phyloP scores from a whole-genome alignment of 2,113 vertebrate species.

The Gallinago paraguaiae region DNA sequence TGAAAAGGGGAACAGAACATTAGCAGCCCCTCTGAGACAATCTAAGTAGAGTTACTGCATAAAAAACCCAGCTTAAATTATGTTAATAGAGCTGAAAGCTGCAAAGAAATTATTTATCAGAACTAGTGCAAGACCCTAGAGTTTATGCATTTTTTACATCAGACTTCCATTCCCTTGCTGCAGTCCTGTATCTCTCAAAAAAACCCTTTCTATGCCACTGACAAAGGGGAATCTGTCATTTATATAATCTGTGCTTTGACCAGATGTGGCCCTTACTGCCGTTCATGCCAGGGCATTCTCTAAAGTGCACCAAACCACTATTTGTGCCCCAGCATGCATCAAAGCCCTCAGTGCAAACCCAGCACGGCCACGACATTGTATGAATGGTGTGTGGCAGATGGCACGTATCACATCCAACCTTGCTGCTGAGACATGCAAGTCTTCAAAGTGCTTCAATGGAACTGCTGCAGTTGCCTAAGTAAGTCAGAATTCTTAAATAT shows the following conservation, averaged over 20 bases:
- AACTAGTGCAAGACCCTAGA: slow-evolving; percentile 46
- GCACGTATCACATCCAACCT: neutral
- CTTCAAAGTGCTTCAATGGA: neutral
- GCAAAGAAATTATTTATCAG: slow-evolving; percentile 68
- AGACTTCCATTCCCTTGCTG: neutral
- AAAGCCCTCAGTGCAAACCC: neutral
- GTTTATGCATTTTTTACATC: slow-evolving; percentile 41
- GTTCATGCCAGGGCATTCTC: neutral
- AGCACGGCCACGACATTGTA: neutral
- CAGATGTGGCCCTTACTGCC: neutral
- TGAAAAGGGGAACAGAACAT: slow-evolving; percentile 3
- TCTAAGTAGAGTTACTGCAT: neutral
- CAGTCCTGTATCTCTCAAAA: neutral
- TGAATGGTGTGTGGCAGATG: neutral
- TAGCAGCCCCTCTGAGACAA: slow-evolving; percentile 41
- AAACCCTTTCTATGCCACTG: neutral
- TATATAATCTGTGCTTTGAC: neutral
- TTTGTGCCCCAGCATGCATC: neutral
- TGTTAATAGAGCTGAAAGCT: slow-evolving; percentile 51
- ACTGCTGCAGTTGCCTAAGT: neutral
- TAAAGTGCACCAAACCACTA: neutral
- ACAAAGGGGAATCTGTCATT: neutral
- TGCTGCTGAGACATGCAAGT: neutral
- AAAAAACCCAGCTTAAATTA: slow-evolving; percentile 25
- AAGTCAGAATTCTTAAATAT: neutral